Evolutionary conservation across 1,140 invertebrate genomes (phyloP), one percentile per base, ranked within the genome.

Genomic region (Bombus confusus): DNA sequence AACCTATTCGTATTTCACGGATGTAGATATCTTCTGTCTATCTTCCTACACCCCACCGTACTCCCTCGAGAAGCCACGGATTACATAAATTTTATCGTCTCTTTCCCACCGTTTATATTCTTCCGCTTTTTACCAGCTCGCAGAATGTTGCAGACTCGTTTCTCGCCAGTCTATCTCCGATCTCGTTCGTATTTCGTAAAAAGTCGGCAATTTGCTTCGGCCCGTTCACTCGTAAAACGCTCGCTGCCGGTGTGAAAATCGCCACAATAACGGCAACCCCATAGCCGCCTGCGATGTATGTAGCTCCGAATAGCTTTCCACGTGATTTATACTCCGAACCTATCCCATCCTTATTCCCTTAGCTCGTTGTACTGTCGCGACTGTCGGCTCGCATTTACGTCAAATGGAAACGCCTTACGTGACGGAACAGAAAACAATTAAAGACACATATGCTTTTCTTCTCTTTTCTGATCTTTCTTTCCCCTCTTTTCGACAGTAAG

Each of bases 241-340:
- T 85, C 52, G 72, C 73, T 47, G 34, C 71, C 76, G 76, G 57
- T 77, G 57, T 47, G 85, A 89, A 64, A 84, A 86, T 87, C 85
- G 73, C 73, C 59, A 77, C 39, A 86, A 89, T 89, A 89, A 87
- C 81, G 85, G 80, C 80, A 81, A 81, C 84, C 74, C 72, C 41
- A 37, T 57, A 47, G 81, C 69, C 34, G 76, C 47, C 18, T 62
- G 57, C 73, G 74, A 81, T 78, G 37, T 71, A 78, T 52, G 52
- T 69, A 73, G 59, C 73, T 34, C 47, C 74, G 77, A 87, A 87
- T 80, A 68, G 87, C 75, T 73, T 47, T 47, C 66, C 43, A 9
- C 52, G 68, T 87, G 85, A 90, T 90, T 84, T 84, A 87, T 86
- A 68, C 69, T 57, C 68, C 34, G 34, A 64, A 69, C 62, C 59